Evolutionary conservation across 2,113 vertebrate genomes (phyloP).

Genomic region (Dromas ardeola): DNA sequence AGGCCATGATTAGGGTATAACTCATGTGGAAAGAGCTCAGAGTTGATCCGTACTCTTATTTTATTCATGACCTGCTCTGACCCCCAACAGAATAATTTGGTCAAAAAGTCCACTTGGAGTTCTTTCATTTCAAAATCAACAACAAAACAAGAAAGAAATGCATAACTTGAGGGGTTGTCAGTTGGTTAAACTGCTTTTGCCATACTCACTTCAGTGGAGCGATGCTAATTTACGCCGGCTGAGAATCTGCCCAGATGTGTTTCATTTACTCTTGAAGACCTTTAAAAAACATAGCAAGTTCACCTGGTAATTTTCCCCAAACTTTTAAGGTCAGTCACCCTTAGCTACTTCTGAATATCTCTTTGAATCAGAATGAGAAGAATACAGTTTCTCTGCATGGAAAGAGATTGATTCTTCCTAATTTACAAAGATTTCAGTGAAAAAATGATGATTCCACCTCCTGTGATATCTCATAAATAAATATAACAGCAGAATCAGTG

Average conservation of each 20-base stretch:
- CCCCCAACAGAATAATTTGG: not conserved
- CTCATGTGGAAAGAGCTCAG: slow-evolving; percentile 29
- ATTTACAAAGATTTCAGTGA: not conserved
- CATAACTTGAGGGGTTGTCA: not conserved
- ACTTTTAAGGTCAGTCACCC: not conserved
- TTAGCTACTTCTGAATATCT: not conserved
- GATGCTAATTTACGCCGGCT: not conserved
- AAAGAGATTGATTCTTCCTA: not conserved
- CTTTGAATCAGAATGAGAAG: not conserved
- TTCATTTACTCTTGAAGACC: not conserved
- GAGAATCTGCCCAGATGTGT: not conserved
- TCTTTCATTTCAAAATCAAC: slow-evolving; percentile 10
- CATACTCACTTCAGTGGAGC: not conserved
- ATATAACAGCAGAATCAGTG: not conserved
- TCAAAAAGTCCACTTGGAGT: slow-evolving; percentile 1
- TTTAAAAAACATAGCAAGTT: not conserved
- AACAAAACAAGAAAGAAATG: slow-evolving; percentile 11
- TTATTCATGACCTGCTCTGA: slow-evolving; percentile 21
- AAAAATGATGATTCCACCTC: not conserved
- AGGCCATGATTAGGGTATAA: slow-evolving; percentile 13
- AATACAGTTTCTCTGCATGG: not conserved
- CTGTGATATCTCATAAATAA: not conserved
- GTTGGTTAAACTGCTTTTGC: not conserved
- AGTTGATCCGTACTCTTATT: slow-evolving; percentile 20
- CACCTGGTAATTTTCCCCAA: not conserved